Evolutionary conservation across 2,113 vertebrate species (phyloP).

Genomic region (Labrus mixtus): DNA sequence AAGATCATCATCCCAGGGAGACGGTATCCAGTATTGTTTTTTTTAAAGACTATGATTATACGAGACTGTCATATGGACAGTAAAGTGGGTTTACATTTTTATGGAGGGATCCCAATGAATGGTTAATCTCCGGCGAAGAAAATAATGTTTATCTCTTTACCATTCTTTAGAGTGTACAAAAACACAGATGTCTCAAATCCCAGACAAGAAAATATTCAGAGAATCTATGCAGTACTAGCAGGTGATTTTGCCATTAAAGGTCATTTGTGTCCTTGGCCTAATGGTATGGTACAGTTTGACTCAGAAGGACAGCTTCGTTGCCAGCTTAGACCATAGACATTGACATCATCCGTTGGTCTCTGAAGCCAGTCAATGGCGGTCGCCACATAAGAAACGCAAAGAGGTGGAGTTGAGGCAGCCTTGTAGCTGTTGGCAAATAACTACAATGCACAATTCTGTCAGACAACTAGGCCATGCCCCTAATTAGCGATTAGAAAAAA

Average conservation of each 20-base stretch:
- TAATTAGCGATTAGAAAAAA: too few relatives aligned
- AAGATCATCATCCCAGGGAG: slow-evolving; percentile 64
- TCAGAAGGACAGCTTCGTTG: slow-evolving; percentile 67
- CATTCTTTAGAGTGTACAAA: slow-evolving; percentile 49
- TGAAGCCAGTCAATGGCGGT: too few relatives aligned
- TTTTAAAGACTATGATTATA: slow-evolving; percentile 48
- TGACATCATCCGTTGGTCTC: too few relatives aligned
- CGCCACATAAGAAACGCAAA: too few relatives aligned
- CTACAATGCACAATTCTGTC: too few relatives aligned
- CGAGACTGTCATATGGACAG: slow-evolving; percentile 35
- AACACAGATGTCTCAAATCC: slow-evolving; percentile 73
- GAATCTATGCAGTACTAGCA: slow-evolving; percentile 56
- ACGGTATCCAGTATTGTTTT: slow-evolving; percentile 62
- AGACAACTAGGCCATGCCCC: too few relatives aligned
- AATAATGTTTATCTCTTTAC: slow-evolving; percentile 11
- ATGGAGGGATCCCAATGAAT: slow-evolving; percentile 59
- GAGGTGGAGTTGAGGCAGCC: too few relatives aligned
- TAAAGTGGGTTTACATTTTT: slow-evolving; percentile 67
- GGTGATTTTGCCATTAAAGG: slow-evolving; percentile 68
- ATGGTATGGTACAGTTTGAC: slow-evolving; percentile 36
- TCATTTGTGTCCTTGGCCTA: slow-evolving; percentile 57
- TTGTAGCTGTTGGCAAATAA: too few relatives aligned
- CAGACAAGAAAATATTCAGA: slow-evolving; percentile 62
- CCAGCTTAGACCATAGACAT: not conserved
- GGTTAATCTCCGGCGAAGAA: slow-evolving; percentile 35